Conservation (phyloP, 2,113 vertebrate genomes). For the Lagopus leucura region DNA sequence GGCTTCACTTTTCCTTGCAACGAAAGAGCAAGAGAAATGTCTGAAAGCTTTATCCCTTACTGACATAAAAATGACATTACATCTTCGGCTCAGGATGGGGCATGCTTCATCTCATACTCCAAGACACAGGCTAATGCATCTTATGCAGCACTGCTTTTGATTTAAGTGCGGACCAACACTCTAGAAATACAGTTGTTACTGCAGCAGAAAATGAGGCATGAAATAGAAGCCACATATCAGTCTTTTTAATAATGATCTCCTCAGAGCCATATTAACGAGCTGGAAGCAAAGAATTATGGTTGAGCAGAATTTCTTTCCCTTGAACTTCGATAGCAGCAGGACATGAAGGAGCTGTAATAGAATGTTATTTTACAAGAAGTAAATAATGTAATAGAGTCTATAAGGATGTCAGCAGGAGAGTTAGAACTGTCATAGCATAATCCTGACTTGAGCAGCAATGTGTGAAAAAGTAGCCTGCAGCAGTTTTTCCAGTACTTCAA, state of each 20-base stretch:
- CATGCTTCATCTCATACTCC: background rate
- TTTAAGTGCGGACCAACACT: slow-evolving; percentile 22
- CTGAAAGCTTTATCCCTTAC: background rate
- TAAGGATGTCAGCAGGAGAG: slow-evolving; percentile 78
- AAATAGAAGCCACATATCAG: slow-evolving; percentile 55
- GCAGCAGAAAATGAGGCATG: slow-evolving; percentile 67
- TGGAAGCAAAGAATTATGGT: slow-evolving; percentile 57
- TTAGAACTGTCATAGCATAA: slow-evolving; percentile 75
- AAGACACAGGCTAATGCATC: slow-evolving; percentile 10
- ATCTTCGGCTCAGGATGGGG: background rate
- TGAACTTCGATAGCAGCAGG: slow-evolving; percentile 75
- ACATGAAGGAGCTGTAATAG: slow-evolving; percentile 76
- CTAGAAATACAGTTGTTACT: slow-evolving; percentile 31
- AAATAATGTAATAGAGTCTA: slow-evolving; percentile 80
- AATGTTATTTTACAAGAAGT: slow-evolving; percentile 80
- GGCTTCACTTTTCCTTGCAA: background rate
- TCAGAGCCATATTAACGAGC: slow-evolving; percentile 55
- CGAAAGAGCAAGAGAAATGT: background rate
- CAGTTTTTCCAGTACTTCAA: slow-evolving; percentile 72
- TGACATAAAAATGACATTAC: background rate
- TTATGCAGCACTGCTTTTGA: slow-evolving; percentile 4
- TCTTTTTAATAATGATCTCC: slow-evolving; percentile 70
- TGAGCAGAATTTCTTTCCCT: slow-evolving; percentile 65
- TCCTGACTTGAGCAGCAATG: slow-evolving; percentile 75
- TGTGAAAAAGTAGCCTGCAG: slow-evolving; percentile 77